These are phyloP conservation scores for human DNA, from an alignment of 2,113 vertebrate species.

Conservation along the genomic window GRCh38 chr1:9364501-9365000, in stretches of 20 bases:
- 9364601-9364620: background rate
- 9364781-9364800: background rate
- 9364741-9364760: accelerated
- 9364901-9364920: too few species aligned
- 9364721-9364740: accelerated
- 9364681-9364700: background rate
- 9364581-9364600: background rate
- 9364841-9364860: too few species aligned
- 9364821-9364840: too few species aligned
- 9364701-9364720: background rate
- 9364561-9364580: accelerated
- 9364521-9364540: background rate
- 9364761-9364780: background rate
- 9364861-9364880: too few species aligned
- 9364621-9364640: background rate
- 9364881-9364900: too few species aligned
- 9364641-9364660: background rate
- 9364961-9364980: too few species aligned
- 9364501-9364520: background rate
- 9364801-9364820: too few species aligned
- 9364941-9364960: too few species aligned
- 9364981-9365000: too few species aligned
- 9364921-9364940: too few species aligned
- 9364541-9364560: background rate
- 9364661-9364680: background rate